Evolutionary conservation across 2,797 vertebrate species (phyloP), one percentile per base, ranked within the genome.

Genomic region (Kryptopterus vitreolus): DNA sequence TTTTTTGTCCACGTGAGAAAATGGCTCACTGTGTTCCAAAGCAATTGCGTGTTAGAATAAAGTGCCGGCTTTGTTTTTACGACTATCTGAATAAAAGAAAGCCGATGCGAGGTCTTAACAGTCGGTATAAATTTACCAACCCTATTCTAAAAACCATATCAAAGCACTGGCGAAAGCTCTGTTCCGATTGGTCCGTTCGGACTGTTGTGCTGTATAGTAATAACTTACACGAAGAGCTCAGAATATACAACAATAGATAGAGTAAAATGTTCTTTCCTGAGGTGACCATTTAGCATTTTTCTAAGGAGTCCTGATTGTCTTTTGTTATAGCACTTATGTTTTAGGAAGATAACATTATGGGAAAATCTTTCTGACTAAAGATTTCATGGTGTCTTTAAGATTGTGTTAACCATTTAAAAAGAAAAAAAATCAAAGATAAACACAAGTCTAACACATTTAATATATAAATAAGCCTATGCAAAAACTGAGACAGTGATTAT

Each of bases 1-100:
- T 74, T 74, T 55, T 75, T 75, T 75, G 72, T 75, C n/a, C 15
- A 11, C n/a, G 38, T 65, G 59, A 63, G 77, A 84, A 89, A 90
- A 87, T 84, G 78, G 78, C 79, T 74, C 86, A 88, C 87, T 84
- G 84, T 86, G 76, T 77, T 68, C 87, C 81, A 84, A 73, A 77
- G 82, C 76, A 77, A 55, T 77, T 65, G 48, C 65, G 55, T 31
- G 24, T 77, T 55, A 20, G 33, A 66, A 46, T 65, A 76, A 65
- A 65, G 20, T 50, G 48, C 48, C 33, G 46, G 20, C 62, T 77
- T 77, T 65, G 61, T 77, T 77, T 77, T 65, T 53, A 77, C 61
- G 55, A 59, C 53, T 20, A 11, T 58, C 4, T 5, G 72, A 74
- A 74, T 59, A 46, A 59, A 46, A 61, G 35, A 59, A 75, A 75